A percentile compares a stretch with the other conserved stretches of the same genome.
Conservation (phyloP, 2,113 vertebrate genomes). For the Sapayoa aenigma region DNA sequence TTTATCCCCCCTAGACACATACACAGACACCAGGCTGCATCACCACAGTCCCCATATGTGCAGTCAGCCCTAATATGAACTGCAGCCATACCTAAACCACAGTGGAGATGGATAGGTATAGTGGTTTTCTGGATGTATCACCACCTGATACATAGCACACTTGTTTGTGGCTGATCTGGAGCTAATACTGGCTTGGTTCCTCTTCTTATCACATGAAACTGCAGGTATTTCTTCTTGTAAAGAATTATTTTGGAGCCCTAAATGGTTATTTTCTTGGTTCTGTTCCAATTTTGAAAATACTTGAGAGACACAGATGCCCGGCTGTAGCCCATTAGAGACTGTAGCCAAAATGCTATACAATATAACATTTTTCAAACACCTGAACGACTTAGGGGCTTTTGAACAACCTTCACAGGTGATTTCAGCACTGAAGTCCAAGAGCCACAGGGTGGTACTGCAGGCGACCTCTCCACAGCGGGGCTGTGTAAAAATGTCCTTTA, state of each 20-base stretch:
- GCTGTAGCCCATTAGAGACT: not conserved
- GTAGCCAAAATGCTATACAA: not conserved
- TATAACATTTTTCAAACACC: not conserved
- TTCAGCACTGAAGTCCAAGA: not conserved
- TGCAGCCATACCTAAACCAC: not conserved
- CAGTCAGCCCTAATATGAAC: not conserved
- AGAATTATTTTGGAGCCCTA: not conserved
- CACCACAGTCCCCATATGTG: rapidly evolving
- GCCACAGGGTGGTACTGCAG: not conserved
- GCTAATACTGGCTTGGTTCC: not conserved
- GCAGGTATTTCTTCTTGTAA: not conserved
- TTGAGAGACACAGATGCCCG: not conserved
- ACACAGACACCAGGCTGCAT: not conserved
- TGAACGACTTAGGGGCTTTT: not conserved
- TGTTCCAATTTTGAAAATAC: not conserved
- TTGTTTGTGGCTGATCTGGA: not conserved
- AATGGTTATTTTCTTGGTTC: not conserved
- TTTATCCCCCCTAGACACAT: not conserved
- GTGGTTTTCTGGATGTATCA: not conserved
- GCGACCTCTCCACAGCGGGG: not conserved
- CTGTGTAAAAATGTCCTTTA: not conserved
- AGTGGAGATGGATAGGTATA: rapidly evolving
- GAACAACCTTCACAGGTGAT: not conserved
- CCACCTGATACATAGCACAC: not conserved
- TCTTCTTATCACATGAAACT: not conserved